phyloP scores from a whole-genome alignment of 2,888 invertebrate species.

The Hydropsyche betteni region DNA sequence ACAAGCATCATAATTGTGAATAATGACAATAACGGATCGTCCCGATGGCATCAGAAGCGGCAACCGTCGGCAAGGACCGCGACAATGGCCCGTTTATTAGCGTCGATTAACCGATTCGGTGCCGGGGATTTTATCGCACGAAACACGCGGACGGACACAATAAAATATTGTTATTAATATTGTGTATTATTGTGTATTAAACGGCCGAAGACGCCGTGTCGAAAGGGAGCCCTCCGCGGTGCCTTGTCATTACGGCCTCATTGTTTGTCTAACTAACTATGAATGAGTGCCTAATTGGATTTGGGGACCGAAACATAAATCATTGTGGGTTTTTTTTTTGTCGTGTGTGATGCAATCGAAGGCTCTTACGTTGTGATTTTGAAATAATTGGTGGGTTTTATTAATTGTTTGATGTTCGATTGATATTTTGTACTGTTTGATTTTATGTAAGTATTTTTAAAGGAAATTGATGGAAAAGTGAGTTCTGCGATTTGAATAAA shows the following conservation, averaged over 20 bases:
- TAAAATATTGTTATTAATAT: neutral
- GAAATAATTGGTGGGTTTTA: no score
- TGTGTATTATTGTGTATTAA: neutral
- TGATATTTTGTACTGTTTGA: no score
- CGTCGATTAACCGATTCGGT: neutral
- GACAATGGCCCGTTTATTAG: constrained; percentile 17
- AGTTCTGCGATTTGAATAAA: no score
- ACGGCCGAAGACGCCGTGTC: constrained; percentile 28
- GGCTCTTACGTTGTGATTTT: no score
- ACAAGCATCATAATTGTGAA: constrained; percentile 4
- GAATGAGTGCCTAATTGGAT: constrained; percentile 41
- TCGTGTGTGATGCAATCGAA: no score
- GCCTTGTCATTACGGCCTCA: constrained; percentile 32
- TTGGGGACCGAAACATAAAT: constrained; percentile 36
- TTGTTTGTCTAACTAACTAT: constrained; percentile 39
- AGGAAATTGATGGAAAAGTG: no score
- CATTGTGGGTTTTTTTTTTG: neutral
- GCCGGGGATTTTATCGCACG: neutral
- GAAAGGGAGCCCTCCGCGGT: constrained; percentile 14
- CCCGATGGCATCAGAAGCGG: neutral
- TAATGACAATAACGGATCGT: constrained; percentile 22
- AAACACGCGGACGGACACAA: neutral
- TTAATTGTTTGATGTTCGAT: no score
- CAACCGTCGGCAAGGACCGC: neutral
- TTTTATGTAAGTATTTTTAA: no score